Percentiles rank a stretch among this genome's conserved stretches.
phyloP scores from a whole-genome alignment of 2,113 vertebrate species.

The Lepus americanus region DNA sequence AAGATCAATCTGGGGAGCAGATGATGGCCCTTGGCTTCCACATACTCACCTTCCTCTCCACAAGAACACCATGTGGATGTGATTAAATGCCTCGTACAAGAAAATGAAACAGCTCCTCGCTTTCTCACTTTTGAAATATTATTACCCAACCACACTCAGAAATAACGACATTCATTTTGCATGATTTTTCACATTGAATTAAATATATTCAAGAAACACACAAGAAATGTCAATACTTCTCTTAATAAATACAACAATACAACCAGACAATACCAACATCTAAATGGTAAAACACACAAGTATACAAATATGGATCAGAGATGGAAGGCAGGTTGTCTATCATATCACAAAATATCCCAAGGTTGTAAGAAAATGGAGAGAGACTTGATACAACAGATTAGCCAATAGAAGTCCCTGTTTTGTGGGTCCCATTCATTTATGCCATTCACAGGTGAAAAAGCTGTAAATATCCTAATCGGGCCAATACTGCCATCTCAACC shows the following conservation, averaged over 20 bases:
- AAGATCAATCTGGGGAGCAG: neutral
- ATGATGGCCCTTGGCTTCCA: neutral
- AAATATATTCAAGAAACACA: constrained; percentile 56
- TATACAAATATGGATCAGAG: constrained; percentile 61
- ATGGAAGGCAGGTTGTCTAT: constrained; percentile 37
- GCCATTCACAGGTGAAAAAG: neutral
- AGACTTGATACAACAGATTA: neutral
- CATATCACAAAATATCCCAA: neutral
- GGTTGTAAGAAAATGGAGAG: neutral
- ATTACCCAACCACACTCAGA: neutral
- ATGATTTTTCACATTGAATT: constrained; percentile 17
- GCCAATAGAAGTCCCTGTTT: constrained; percentile 12
- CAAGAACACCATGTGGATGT: neutral
- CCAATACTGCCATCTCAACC: constrained; percentile 57
- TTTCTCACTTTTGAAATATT: neutral
- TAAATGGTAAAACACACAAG: neutral
- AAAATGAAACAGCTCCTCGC: neutral
- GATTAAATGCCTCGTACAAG: neutral
- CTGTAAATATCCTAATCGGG: neutral
- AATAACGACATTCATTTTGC: neutral
- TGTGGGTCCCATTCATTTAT: neutral
- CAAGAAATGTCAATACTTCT: constrained; percentile 61
- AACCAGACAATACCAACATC: constrained; percentile 55
- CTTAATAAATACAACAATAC: constrained; percentile 39
- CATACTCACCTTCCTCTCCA: constrained; percentile 78